A percentile compares a stretch with the other conserved stretches of the same genome.
These are phyloP conservation scores for Tragelaphus imberbis DNA, from an alignment of 2,113 vertebrate genomes.

Conservation along the genomic window DNA sequence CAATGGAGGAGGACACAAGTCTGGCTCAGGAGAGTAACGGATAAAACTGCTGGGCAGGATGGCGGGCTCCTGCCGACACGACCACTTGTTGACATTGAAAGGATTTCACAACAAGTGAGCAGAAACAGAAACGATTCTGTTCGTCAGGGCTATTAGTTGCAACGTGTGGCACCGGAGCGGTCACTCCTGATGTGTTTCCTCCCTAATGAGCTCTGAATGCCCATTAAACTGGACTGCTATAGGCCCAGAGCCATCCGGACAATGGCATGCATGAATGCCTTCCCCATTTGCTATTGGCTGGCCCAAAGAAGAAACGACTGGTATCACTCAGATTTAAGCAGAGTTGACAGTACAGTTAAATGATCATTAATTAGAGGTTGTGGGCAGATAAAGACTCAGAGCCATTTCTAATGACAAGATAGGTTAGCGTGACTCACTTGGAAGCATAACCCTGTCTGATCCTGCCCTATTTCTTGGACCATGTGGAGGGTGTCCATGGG, in stretches of 20 bases:
- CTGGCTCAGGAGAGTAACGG: slow-evolving; percentile 94
- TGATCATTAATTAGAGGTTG: slow-evolving; percentile 97
- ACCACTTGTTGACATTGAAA: slow-evolving; percentile 88
- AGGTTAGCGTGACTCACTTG: slow-evolving; percentile 76
- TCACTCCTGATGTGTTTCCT: slow-evolving; percentile 84
- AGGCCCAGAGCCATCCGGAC: slow-evolving; percentile 84
- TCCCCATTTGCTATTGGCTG: slow-evolving; percentile 82
- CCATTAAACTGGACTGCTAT: slow-evolving; percentile 91
- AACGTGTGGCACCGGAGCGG: slow-evolving; percentile 92
- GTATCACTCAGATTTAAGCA: slow-evolving; percentile 89
- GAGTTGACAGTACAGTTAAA: slow-evolving; percentile 94
- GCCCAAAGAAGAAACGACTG: slow-evolving; percentile 78
- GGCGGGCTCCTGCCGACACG: slow-evolving; percentile 85
- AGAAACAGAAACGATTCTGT: slow-evolving; percentile 90
- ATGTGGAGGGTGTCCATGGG: neutral
- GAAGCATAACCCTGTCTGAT: slow-evolving; percentile 56
- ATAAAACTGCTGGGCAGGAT: slow-evolving; percentile 90
- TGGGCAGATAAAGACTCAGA: slow-evolving; percentile 87
- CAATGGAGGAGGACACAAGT: slow-evolving; percentile 91
- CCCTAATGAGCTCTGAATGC: slow-evolving; percentile 89
- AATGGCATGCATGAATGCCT: slow-evolving; percentile 85
- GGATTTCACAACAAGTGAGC: slow-evolving; percentile 92
- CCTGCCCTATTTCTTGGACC: slow-evolving; percentile 59
- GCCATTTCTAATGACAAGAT: slow-evolving; percentile 84
- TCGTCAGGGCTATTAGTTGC: slow-evolving; percentile 85